A percentile compares a stretch with the other conserved stretches of the same genome.
Conservation (phyloP, 2,113 vertebrate genomes). For the Channa maculata region DNA sequence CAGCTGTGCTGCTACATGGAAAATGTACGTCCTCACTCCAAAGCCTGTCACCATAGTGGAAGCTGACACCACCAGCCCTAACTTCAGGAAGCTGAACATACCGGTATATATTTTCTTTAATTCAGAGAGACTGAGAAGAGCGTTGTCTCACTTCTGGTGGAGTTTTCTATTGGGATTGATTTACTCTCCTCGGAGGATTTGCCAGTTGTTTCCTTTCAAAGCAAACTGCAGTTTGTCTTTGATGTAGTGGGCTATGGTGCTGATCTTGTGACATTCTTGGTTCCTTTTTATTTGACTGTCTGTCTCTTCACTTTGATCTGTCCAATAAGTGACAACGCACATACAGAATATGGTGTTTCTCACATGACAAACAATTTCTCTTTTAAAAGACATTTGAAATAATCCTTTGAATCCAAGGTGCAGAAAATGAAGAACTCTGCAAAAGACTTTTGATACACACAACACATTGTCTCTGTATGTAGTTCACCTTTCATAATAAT, state of each 20-base stretch:
- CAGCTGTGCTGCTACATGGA: slow-evolving; percentile 88
- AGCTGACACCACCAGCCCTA: slow-evolving; percentile 79
- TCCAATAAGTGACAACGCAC: background rate
- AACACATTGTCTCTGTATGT: slow-evolving; percentile 33
- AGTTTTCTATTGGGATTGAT: background rate
- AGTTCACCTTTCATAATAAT: slow-evolving; percentile 68
- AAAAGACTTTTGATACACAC: slow-evolving; percentile 30
- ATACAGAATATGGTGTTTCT: background rate
- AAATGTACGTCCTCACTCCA: slow-evolving; percentile 85
- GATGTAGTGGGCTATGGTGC: background rate
- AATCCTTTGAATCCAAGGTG: background rate
- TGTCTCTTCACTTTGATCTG: background rate
- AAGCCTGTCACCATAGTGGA: slow-evolving; percentile 68
- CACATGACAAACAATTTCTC: background rate
- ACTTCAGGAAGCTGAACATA: slow-evolving; percentile 81
- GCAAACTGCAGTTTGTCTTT: background rate
- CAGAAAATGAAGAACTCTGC: background rate
- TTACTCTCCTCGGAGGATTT: background rate
- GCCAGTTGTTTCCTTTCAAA: slow-evolving; percentile 1
- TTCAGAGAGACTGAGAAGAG: background rate
- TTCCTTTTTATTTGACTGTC: background rate
- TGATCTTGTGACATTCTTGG: background rate
- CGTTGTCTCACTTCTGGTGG: no score
- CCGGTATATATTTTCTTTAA: slow-evolving; percentile 67
- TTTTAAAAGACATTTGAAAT: background rate